Evolutionary conservation across 1,140 invertebrate species (phyloP).

Genomic region (Polypedilum vanderplanki): DNA sequence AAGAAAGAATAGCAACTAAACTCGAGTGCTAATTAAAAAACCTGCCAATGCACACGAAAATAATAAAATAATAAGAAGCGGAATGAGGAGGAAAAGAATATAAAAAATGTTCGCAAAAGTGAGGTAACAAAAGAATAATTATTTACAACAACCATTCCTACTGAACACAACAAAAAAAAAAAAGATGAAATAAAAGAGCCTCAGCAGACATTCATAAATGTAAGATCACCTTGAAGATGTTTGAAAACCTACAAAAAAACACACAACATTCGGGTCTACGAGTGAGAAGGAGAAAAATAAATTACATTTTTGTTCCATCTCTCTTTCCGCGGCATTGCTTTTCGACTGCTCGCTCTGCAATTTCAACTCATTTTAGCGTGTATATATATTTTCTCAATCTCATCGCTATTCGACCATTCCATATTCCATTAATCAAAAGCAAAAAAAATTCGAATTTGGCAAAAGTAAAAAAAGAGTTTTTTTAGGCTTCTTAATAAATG

Average conservation of each 20-base stretch:
- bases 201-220: constrained; percentile 27
- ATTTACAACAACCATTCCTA: constrained; percentile 10
- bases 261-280: constrained; percentile 23
- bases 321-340: constrained; percentile 10
- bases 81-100: neutral
- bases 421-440: constrained; percentile 13
- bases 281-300: neutral
- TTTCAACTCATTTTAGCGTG: neutral
- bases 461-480: neutral
- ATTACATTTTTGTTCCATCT: constrained; percentile 29
- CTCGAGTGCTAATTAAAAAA: constrained; percentile 24
- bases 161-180: neutral
- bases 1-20: too few relatives aligned
- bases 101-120: neutral
- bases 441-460: neutral
- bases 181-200: neutral
- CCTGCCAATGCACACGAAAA: constrained; percentile 3
- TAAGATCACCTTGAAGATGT: constrained; percentile 29
- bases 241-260: constrained; percentile 29
- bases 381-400: neutral
- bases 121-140: constrained; percentile 24
- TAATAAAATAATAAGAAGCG: neutral
- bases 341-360: neutral
- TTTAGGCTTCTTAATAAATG: neutral
- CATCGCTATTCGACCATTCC: neutral